Conservation (phyloP, 1,140 invertebrate species). For the Alviniconcha marisindica region DNA sequence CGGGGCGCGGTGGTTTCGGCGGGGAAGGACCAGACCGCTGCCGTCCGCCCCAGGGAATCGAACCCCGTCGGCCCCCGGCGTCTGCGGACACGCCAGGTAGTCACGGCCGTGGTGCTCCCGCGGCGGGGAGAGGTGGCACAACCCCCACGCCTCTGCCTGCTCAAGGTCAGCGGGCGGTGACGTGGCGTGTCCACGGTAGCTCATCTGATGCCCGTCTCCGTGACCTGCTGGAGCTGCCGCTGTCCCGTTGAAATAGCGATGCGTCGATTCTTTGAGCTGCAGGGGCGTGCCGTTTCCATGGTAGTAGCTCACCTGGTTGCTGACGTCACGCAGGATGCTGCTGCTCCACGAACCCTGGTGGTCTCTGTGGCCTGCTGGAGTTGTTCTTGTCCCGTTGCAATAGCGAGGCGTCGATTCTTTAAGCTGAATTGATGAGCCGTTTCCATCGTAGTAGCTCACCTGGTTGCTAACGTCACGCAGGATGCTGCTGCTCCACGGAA, state of each 20-base stretch:
- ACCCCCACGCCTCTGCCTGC: too few species aligned
- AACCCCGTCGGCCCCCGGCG: too few species aligned
- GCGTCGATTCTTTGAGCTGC: background rate
- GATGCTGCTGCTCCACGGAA: background rate
- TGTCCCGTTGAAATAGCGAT: background rate
- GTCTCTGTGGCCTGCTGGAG: background rate
- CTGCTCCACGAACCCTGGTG: too few species aligned
- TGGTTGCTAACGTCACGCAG: background rate
- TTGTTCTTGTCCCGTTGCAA: background rate
- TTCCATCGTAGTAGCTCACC: too few species aligned
- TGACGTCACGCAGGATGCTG: background rate
- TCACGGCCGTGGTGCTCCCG: too few species aligned
- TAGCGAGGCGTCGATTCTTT: background rate
- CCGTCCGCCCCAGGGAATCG: too few species aligned
- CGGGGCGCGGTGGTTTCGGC: too few species aligned
- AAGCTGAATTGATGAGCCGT: background rate
- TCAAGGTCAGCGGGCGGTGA: too few species aligned
- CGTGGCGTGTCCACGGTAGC: background rate
- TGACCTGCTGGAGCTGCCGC: background rate
- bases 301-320: background rate
- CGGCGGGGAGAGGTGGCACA: too few species aligned
- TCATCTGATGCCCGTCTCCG: background rate
- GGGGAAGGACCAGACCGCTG: too few species aligned
- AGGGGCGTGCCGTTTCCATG: background rate
- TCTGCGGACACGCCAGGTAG: too few species aligned